Base-by-base conservation (phyloP, 2,797 vertebrate species). In the Cetoscarus ocellatus region DNA sequence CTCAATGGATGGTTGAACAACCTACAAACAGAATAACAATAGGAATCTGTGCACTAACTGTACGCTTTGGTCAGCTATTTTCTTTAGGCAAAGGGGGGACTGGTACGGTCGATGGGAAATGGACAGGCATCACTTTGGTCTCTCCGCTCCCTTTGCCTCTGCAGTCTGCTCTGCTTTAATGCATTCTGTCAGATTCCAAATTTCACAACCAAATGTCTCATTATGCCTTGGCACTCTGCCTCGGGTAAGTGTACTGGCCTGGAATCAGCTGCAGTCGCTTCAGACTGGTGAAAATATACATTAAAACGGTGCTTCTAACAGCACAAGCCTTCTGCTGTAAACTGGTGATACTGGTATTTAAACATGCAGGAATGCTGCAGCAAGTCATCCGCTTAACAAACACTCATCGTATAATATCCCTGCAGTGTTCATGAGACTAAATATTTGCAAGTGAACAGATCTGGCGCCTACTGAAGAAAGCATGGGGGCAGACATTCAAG, bases 181-280 rank as follows among this genome's bases (percentile, higher is more conserved):
- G 89, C 86, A 85, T 91, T 90, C 90, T 93, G 92, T 93, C 92
- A 93, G 90, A 93, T 92, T 92, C 77, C 47, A 85, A 92, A 91
- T 93, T 91, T 91, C 88, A 88, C 86, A 90, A 92, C 85, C 90
- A 86, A 90, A 92, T 89, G 87, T 91, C 87, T 93, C 88, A 92
- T 94, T 94, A 93, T 79, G 89, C 78, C 62, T 86, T 92, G 91
- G 89, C 88, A 66, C 80, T 73, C 63, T 63, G 92, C 92, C 91
- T 83, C 50, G 83, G 86, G 80, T 88, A 83, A 91, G 83, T 76
- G 83, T 73, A 80, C 87, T 85, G 87, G 87, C 86, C 88, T 73
- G 75, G 83, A 89, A 89, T 88, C 88, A 84, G 88, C 84, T 52
- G 79, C 84, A 86, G 86, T 90, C 86, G 77, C 86, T 83, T 82